Percentiles rank a stretch among this genome's conserved stretches.
phyloP scores from a whole-genome alignment of 2,113 vertebrate genomes.

The Dromas ardeola region DNA sequence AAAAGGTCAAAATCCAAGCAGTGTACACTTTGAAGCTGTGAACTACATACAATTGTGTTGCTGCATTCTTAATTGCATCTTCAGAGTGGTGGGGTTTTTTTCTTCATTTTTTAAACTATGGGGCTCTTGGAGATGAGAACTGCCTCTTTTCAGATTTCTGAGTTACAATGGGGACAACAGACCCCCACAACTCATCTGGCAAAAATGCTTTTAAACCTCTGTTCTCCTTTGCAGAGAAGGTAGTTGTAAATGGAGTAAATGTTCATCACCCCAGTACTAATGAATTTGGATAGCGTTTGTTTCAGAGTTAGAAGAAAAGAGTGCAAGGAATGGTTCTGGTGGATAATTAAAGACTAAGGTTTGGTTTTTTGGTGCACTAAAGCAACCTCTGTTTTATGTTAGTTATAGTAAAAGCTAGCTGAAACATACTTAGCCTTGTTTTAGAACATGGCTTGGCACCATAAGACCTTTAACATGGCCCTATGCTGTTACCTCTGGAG shows the following conservation, averaged over 20 bases:
- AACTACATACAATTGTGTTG: slow-evolving; percentile 19
- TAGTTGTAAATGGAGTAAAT: not conserved
- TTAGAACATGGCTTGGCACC: not conserved
- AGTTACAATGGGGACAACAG: not conserved
- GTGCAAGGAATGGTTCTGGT: not conserved
- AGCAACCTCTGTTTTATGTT: not conserved
- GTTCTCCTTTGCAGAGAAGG: not conserved
- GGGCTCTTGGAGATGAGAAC: not conserved
- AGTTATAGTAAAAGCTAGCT: not conserved
- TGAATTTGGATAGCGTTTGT: not conserved
- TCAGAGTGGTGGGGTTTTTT: not conserved
- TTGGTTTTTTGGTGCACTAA: not conserved
- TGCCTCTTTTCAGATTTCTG: not conserved
- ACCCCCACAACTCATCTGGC: not conserved
- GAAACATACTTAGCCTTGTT: not conserved
- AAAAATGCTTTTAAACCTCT: not conserved
- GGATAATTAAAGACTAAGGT: not conserved
- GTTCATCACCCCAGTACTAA: not conserved
- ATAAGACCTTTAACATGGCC: not conserved
- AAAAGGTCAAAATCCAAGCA: slow-evolving; percentile 71
- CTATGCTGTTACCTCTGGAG: not conserved
- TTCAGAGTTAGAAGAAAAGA: not conserved
- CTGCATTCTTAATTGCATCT: slow-evolving; percentile 58
- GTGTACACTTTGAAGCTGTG: slow-evolving; percentile 43
- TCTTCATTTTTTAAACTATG: not conserved